Evolutionary conservation across 2,113 vertebrate species (phyloP), one percentile per base, ranked within the genome.

Genomic region (Poicephalus meyeri): DNA sequence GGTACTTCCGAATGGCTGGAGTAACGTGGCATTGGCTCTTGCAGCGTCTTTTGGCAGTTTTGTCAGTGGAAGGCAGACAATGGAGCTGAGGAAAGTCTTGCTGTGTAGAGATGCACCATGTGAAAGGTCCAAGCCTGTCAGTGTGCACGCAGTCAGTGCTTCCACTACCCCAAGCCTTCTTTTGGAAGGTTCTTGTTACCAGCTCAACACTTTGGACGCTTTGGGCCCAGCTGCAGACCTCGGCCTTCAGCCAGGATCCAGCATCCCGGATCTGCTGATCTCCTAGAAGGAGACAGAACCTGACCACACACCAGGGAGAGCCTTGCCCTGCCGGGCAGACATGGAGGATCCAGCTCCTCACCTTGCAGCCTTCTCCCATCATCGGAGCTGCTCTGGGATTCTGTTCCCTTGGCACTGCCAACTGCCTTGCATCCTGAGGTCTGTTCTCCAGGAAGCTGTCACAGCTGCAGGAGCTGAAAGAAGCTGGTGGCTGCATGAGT

Each of bases 221-320:
- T 72, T 58, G 49, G 53, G 35, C 31, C 28, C 21, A 12, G 31
- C 7, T 63, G 39, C 26, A 76, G 3, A 42, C 26, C 56, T 77
- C 52, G 11, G 26, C 78, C 11, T 64, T 78, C 79, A 68, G 18
- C 41, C 77, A 83, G 35, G 63, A 71, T 13, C 76, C 61, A 79
- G n/a, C 60, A 52, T 74, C 20, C 21, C 41, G n/a, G 10, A 16
- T 19, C 21, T n/a, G 55, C 37, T 39, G 61, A 66, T 52, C 25
- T 66, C 25, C 26, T 6, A 18, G 37, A 15, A 33, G 35, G 92
- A 63, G 80, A 47, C 46, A 63, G 61, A 86, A 61, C 46, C 50
- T 1, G 1, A 47, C 17, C 37, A 14, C 18, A 7, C 11, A 14
- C 4, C 25, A 28, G 46, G 6, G 28, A 58, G 2, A 13, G 23